phyloP scores from a whole-genome alignment of 2,797 vertebrate species.

The Enoplosus armatus region DNA sequence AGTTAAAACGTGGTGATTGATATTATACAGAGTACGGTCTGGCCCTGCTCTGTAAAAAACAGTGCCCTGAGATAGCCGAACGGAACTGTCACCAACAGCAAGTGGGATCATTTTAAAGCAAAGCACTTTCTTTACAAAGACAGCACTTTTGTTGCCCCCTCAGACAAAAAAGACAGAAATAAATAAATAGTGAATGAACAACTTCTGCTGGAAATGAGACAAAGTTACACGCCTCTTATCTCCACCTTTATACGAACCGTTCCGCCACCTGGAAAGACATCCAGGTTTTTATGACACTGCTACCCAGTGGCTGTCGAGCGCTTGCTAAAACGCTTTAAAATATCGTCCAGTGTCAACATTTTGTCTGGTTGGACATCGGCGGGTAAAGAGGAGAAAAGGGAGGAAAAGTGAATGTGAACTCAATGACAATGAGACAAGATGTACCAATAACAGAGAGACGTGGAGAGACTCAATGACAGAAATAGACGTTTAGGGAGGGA shows the following conservation, averaged over 20 bases:
- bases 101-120: background rate
- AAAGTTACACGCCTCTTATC: no score
- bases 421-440: background rate
- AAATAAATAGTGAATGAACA: no score
- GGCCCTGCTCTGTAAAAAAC: no score
- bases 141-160: no score
- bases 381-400: background rate
- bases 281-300: background rate
- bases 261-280: background rate
- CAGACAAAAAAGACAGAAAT: no score
- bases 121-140: background rate
- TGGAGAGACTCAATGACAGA: background rate
- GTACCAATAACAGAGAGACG: background rate
- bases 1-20: no score
- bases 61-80: no score
- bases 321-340: background rate
- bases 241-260: no score
- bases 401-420: background rate
- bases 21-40: no score
- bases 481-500: conserved; percentile 10
- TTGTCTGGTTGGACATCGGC: background rate
- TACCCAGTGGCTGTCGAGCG: background rate
- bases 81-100: background rate
- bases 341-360: background rate
- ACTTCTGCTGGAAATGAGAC: no score